These are phyloP conservation scores for Gambusia holbrooki DNA, from an alignment of 2,113 vertebrate species.

Conservation along the genomic window DNA sequence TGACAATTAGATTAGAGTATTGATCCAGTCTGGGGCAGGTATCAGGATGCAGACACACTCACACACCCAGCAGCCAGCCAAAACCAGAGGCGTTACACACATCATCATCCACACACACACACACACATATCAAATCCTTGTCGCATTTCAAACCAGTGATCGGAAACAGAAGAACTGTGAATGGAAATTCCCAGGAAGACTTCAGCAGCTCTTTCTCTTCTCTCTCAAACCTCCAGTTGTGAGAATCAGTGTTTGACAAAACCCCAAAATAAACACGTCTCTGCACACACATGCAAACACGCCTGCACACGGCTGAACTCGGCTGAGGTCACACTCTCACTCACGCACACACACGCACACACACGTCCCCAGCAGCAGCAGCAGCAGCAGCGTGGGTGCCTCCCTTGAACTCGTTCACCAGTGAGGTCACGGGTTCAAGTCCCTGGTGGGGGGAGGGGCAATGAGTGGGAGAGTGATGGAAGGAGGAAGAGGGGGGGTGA, in stretches of 20 bases:
- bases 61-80: slow-evolving; percentile 52
- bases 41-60: slow-evolving; percentile 57
- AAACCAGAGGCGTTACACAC: slow-evolving; percentile 42
- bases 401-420: slow-evolving; percentile 78
- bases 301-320: background rate
- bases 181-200: background rate
- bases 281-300: background rate
- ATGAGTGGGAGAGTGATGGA: slow-evolving; percentile 37
- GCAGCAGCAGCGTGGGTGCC: slow-evolving; percentile 53
- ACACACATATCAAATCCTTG: background rate
- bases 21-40: slow-evolving; percentile 80
- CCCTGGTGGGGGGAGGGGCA: slow-evolving; percentile 70
- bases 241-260: slow-evolving; percentile 8
- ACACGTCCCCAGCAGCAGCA: slow-evolving; percentile 13
- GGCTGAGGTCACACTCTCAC: slow-evolving; percentile 27
- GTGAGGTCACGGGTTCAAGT: slow-evolving; percentile 80
- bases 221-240: background rate
- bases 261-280: background rate
- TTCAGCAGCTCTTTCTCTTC: background rate
- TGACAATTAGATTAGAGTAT: slow-evolving; percentile 78
- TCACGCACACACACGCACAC: background rate
- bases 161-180: background rate
- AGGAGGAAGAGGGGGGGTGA: background rate
- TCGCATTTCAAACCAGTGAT: background rate
- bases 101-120: slow-evolving; percentile 3